Evolutionary conservation across 1,140 invertebrate genomes (phyloP).

Genomic region (Agrypnia vestita): DNA sequence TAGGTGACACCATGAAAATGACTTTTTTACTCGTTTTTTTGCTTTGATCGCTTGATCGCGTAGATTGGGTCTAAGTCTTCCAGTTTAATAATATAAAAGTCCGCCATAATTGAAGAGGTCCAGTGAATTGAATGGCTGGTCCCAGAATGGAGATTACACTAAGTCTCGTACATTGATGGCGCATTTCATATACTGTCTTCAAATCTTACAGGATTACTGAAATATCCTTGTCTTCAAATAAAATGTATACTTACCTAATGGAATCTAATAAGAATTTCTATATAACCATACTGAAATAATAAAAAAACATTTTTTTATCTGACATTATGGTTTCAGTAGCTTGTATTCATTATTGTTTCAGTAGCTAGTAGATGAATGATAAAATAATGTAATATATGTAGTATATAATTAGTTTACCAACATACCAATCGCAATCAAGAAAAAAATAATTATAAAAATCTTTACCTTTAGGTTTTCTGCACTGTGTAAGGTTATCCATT

Average conservation of each 20-base stretch:
- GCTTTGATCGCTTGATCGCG: neutral
- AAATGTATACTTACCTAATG: neutral
- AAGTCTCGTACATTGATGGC: slow-evolving; percentile 28
- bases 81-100: slow-evolving; percentile 49
- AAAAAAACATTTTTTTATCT: neutral
- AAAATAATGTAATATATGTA: too few relatives aligned
- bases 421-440: too few relatives aligned
- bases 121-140: slow-evolving; percentile 43
- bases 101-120: slow-evolving; percentile 48
- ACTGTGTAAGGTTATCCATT: too few relatives aligned
- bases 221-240: slow-evolving; percentile 7
- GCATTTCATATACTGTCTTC: slow-evolving; percentile 30
- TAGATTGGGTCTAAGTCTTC: slow-evolving; percentile 9
- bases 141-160: slow-evolving; percentile 46
- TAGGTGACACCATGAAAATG: neutral
- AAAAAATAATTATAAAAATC: too few relatives aligned
- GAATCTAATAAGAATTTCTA: neutral
- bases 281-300: neutral
- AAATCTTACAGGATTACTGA: slow-evolving; percentile 27
- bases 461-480: too few relatives aligned
- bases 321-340: too few relatives aligned
- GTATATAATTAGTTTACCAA: too few relatives aligned
- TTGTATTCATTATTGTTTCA: too few relatives aligned
- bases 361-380: too few relatives aligned
- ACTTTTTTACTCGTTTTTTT: neutral